A percentile compares a stretch with the other conserved stretches of the same genome.
phyloP scores from a whole-genome alignment of 2,797 vertebrate genomes.

The Remorina albescens region DNA sequence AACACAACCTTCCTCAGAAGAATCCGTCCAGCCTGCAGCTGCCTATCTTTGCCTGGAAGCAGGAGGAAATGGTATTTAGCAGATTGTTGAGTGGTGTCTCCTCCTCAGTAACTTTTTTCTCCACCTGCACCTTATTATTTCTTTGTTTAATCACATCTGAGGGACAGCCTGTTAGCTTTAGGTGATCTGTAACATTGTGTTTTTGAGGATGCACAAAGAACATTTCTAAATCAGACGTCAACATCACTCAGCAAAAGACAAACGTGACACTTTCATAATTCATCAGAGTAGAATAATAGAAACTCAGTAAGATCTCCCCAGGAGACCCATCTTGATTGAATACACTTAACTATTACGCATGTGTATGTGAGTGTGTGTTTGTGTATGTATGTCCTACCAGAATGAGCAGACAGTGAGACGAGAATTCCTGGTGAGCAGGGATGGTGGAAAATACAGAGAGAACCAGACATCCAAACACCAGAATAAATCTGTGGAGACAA shows the following conservation, averaged over 20 bases:
- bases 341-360: not conserved
- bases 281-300: slow-evolving; percentile 1
- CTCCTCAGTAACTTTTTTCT: too few relatives aligned
- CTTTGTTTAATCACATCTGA: slow-evolving; percentile 29
- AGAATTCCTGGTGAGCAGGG: slow-evolving; percentile 93
- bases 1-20: not conserved
- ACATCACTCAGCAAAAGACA: slow-evolving; percentile 9
- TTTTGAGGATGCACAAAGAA: slow-evolving; percentile 18
- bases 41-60: too few relatives aligned
- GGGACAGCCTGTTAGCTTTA: not conserved
- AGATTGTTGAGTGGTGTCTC: too few relatives aligned
- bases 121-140: too few relatives aligned
- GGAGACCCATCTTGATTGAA: not conserved
- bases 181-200: slow-evolving; percentile 1
- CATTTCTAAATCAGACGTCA: not conserved
- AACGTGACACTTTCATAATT: slow-evolving; percentile 6
- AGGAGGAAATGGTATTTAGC: too few relatives aligned
- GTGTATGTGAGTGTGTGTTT: slow-evolving; percentile 27
- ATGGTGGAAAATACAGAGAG: slow-evolving; percentile 99
- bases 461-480: slow-evolving; percentile 98
- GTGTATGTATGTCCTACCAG: slow-evolving; percentile 87
- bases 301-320: not conserved
- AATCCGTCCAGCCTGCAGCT: too few relatives aligned
- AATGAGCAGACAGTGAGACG: slow-evolving; percentile 96
- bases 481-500: slow-evolving; percentile 90